Evolutionary conservation across 2,113 vertebrate genomes (phyloP).

Genomic region (Silurus meridionalis): DNA sequence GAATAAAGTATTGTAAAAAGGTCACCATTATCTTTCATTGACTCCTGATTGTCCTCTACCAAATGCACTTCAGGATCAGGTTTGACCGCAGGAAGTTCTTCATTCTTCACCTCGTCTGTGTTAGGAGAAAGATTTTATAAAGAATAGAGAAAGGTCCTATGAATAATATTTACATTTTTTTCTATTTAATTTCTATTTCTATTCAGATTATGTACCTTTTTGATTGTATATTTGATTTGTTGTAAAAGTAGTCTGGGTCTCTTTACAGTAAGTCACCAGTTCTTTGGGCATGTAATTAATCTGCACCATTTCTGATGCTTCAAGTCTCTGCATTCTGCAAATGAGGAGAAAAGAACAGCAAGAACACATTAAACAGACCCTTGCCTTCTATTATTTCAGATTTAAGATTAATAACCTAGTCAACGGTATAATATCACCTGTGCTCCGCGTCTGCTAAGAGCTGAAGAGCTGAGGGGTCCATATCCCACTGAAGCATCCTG

Average conservation of each 20-base stretch:
- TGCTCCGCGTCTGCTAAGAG: constrained; percentile 87
- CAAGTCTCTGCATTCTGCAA: constrained; percentile 79
- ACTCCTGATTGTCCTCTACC: constrained; percentile 75
- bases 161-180: not conserved
- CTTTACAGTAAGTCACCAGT: constrained; percentile 84
- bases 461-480: constrained; percentile 89
- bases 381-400: not conserved
- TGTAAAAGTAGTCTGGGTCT: constrained; percentile 80
- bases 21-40: constrained; percentile 76
- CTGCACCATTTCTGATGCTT: constrained; percentile 84
- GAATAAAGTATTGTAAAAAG: not conserved
- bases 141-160: not conserved
- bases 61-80: constrained; percentile 75
- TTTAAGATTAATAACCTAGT: not conserved
- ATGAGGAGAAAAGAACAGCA: constrained; percentile 54
- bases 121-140: constrained; percentile 22
- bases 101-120: constrained; percentile 84
- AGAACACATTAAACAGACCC: not conserved
- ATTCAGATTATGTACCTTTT: not conserved
- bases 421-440: constrained; percentile 67
- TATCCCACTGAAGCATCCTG: constrained; percentile 91
- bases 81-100: constrained; percentile 80
- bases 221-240: not conserved
- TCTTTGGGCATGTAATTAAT: constrained; percentile 85
- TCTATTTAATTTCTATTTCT: not conserved